These are phyloP conservation scores for Tortricodes alternella DNA, from an alignment of 2,888 invertebrate genomes.

Conservation along the genomic window DNA sequence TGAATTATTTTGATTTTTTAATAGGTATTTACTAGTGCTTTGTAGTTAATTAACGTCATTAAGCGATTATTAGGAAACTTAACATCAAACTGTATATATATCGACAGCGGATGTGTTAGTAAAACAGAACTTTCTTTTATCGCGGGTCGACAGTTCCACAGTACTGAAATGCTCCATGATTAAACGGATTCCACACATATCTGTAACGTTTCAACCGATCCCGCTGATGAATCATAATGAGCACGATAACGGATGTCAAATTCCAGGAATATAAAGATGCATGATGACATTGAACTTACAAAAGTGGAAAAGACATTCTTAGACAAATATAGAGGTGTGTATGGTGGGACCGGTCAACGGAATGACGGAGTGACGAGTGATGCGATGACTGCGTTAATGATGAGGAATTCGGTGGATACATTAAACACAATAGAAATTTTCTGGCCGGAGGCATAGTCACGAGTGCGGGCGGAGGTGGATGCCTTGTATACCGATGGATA, in stretches of 20 bases:
- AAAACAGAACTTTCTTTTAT: too few species aligned
- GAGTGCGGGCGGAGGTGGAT: constrained; percentile 54
- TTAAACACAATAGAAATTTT: constrained; percentile 80
- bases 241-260: constrained; percentile 56
- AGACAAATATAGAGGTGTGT: constrained; percentile 43
- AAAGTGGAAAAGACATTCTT: constrained; percentile 47
- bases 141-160: not conserved
- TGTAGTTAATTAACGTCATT: too few species aligned
- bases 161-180: constrained; percentile 36
- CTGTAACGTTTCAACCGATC: constrained; percentile 53
- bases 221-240: constrained; percentile 56
- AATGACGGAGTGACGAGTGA: constrained; percentile 55
- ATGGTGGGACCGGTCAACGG: constrained; percentile 59
- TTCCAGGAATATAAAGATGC: constrained; percentile 56
- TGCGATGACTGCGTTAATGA: constrained; percentile 68
- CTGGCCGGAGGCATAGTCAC: constrained; percentile 71
- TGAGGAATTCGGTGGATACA: constrained; percentile 73
- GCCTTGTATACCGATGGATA: constrained; percentile 55
- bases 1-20: constrained; percentile 27
- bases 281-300: constrained; percentile 53
- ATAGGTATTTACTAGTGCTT: too few species aligned
- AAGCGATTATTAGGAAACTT: too few species aligned
- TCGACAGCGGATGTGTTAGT: too few species aligned
- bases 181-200: constrained; percentile 57
- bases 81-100: too few species aligned